Base-by-base conservation (phyloP, 2,888 invertebrate species). In the Erebia palarica region DNA sequence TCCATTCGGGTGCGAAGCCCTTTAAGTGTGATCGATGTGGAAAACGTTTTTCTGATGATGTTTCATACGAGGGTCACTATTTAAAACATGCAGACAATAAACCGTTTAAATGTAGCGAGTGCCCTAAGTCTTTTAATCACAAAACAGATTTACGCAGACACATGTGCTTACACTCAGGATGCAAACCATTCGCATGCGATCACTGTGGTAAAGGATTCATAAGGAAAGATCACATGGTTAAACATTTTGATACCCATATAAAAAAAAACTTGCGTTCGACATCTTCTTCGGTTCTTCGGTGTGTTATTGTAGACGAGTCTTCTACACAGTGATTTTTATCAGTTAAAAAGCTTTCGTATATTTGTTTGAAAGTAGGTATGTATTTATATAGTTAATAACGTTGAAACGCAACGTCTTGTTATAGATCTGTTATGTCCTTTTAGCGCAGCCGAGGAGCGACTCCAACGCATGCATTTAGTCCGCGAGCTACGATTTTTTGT, bases 81-180 rank as follows among this genome's bases (percentile, higher is more conserved):
- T 93, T 94, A 47, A 97, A 97, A 83, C 97, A 97, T 86, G 88
- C 96, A 16, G 96, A 96, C 72, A 96, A 97, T 75, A 97, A 98
- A 84, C 97, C 97, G 14, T 96, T 96, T 90, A 97, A 97, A 90
- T 98, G 98, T 90, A 95, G 95, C 72, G 94, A 95, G 73, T 98
- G 97, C 82, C 97, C 97, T 18, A 98, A 98, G 86, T 96, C 97
- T 81, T 98, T 98, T 89, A 97, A 97, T 85, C 97, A 98, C 90
- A 98, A 97, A 89, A 97, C 97, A 69, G 98, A 98, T 86, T 92
- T 98, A 80, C 94, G 97, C 74, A 95, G 98, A 76, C 98, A 98
- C 90, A 95, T 96, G 94, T 97, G 97, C 87, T 94, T 97, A 78
- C 98, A 98, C 86, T 96, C 96, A n/a, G 97, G 97, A 65, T 95